A percentile compares a stretch with the other conserved stretches of the same genome.
phyloP scores from a whole-genome alignment of 1,140 invertebrate species.

The Drosophila ogumai region DNA sequence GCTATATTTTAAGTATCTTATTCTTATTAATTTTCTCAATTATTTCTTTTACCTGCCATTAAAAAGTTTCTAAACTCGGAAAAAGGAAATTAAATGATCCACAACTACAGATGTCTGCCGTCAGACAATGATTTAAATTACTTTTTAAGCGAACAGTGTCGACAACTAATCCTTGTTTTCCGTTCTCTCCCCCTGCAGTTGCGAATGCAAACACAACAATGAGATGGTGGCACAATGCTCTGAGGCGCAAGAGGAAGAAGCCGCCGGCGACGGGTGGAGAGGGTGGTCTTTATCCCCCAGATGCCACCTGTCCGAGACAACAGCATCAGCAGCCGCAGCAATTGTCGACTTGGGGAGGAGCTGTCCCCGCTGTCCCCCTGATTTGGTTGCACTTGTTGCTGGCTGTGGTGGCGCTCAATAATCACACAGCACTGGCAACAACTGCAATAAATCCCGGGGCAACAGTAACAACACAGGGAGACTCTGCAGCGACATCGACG shows the following conservation, averaged over 20 bases:
- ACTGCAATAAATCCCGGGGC: slow-evolving; percentile 85
- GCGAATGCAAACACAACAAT: slow-evolving; percentile 83
- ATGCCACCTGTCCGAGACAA: slow-evolving; percentile 54
- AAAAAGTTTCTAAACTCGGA: neutral
- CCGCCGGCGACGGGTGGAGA: slow-evolving; percentile 5
- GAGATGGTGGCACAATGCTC: slow-evolving; percentile 88
- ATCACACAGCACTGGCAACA: slow-evolving; percentile 86
- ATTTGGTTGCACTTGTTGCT: slow-evolving; percentile 51
- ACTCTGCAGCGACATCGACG: slow-evolving; percentile 35
- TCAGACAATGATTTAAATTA: slow-evolving; percentile 16
- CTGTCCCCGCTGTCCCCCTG: slow-evolving; percentile 30
- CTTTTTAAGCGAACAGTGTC: slow-evolving; percentile 11
- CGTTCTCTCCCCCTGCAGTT: slow-evolving; percentile 40
- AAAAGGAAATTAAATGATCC: slow-evolving; percentile 1
- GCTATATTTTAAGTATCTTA: neutral
- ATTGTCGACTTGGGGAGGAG: slow-evolving; percentile 26
- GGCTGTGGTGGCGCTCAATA: slow-evolving; percentile 45
- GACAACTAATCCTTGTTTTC: slow-evolving; percentile 9
- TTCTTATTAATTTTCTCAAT: neutral
- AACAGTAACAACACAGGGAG: slow-evolving; percentile 69
- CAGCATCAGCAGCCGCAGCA: slow-evolving; percentile 66
- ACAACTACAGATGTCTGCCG: neutral
- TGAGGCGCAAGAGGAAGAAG: slow-evolving; percentile 88
- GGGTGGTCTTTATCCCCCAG: neutral
- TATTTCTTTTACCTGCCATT: neutral